Conservation (phyloP, 1,140 invertebrate species). For the Zaprionus lachaisei region DNA sequence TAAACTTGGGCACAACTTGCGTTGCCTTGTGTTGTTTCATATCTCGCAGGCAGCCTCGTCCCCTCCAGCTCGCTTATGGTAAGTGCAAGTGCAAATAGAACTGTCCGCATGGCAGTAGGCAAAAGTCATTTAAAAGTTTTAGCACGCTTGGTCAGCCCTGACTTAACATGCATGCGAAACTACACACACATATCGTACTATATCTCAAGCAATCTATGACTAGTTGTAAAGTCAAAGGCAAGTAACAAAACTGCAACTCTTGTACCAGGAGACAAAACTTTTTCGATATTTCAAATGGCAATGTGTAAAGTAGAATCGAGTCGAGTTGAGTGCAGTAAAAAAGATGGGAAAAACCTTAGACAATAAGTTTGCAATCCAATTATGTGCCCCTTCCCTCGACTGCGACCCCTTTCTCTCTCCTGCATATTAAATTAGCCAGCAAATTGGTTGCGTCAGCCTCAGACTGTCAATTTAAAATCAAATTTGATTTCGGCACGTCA, state of each 20-base stretch:
- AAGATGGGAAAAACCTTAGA: slow-evolving; percentile 45
- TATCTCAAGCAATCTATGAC: background rate
- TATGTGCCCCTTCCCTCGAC: slow-evolving; percentile 50
- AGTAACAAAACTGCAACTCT: slow-evolving; percentile 40
- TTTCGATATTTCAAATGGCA: slow-evolving; percentile 79
- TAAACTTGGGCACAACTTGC: slow-evolving; percentile 71
- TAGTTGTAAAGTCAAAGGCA: background rate
- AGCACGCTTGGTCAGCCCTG: slow-evolving; percentile 71
- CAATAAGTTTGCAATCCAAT: slow-evolving; percentile 81
- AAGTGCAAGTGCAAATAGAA: slow-evolving; percentile 56
- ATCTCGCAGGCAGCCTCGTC: background rate
- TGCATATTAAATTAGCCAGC: slow-evolving; percentile 80
- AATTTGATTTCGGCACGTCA: slow-evolving; percentile 65
- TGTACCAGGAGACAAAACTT: slow-evolving; percentile 53
- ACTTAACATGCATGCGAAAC: slow-evolving; percentile 61
- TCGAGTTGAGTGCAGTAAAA: slow-evolving; percentile 1
- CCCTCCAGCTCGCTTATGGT: slow-evolving; percentile 5
- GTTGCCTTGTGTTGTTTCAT: slow-evolving; percentile 27
- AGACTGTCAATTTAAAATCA: slow-evolving; percentile 71
- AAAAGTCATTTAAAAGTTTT: slow-evolving; percentile 81
- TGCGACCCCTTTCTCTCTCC: slow-evolving; percentile 40
- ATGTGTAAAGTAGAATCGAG: slow-evolving; percentile 27
- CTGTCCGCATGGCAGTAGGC: slow-evolving; percentile 59
- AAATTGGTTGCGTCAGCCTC: slow-evolving; percentile 62
- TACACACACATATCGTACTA: background rate